Base-by-base conservation (phyloP, 2,113 vertebrate species). In the Sminthopsis crassicaudata region DNA sequence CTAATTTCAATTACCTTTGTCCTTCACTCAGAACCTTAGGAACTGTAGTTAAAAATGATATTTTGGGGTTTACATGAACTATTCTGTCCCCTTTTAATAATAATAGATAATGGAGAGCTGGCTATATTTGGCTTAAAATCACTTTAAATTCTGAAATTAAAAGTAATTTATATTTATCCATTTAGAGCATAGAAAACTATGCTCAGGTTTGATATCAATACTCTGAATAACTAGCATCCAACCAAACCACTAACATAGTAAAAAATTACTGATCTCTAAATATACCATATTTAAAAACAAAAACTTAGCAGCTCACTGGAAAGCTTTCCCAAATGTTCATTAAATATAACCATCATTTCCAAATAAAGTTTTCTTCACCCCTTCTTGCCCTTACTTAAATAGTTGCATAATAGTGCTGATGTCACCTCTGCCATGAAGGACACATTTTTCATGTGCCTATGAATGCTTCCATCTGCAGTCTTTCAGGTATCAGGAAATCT, bases 91-190 rank as follows among this genome's bases (percentile, higher is more conserved):
- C 92, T 53, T 36, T 55, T 95, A 50, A 0, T 51, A 51, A 51
- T 51, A 48, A 42, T 93, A 92, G 55, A 93, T 96, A 97, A 46
- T 89, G 95, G 96, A 97, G 96, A 97, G 48, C 88, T 97, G 97
- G 91, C 93, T 97, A 23, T 42, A 48, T 53, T 92, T 94, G 27
- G 93, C 50, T 93, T 92, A 95, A 94, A 96, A 84, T 8, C 16
- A 84, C n/a, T 42, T 42, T 42, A 84, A 76, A n/a, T 42, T 84
- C 11, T 67, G 9, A 95, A 96, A 92, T 57, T 89, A n/a, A 36
- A 89, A 57, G 90, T 57, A 26, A 60, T 24, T 42, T 91, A 91
- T 91, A 93, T 91, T 53, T 24, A 84, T 94, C 60, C 30, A 92
- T 89, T 90, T 30, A 42, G 3, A 51, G 25, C 25, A 94, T 46